Percentiles rank a stretch among this genome's conserved stretches.
These are phyloP conservation scores for Neodiprion lecontei DNA, from an alignment of 1,140 invertebrate genomes.

Conservation along the genomic window DNA sequence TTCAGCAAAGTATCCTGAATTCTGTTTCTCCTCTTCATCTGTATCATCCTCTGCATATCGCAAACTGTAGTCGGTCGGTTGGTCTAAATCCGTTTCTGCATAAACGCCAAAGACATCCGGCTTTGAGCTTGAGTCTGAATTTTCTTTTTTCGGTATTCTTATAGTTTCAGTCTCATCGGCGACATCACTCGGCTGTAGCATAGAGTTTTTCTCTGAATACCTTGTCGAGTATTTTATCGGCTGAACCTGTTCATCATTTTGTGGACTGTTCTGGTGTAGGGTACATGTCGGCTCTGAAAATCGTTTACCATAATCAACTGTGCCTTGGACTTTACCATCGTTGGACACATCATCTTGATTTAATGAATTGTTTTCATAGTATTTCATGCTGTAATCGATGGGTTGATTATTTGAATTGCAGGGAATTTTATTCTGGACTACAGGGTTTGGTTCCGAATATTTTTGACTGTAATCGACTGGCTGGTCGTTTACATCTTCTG, in stretches of 20 bases:
- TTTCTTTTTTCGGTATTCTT: not conserved
- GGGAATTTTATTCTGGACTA: conserved; percentile 23
- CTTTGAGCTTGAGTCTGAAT: conserved; percentile 23
- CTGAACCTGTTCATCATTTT: not conserved
- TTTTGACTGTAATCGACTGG: conserved; percentile 54
- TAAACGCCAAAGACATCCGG: conserved; percentile 62
- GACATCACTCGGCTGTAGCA: not conserved
- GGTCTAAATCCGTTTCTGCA: conserved; percentile 88
- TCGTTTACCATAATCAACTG: not conserved
- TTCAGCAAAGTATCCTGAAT: conserved; percentile 58
- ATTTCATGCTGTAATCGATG: conserved; percentile 8
- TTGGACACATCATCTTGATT: conserved; percentile 22
- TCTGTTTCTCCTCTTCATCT: conserved; percentile 63
- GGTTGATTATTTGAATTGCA: conserved; percentile 26
- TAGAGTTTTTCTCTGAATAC: not conserved
- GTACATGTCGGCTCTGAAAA: not conserved
- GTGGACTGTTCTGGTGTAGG: not conserved
- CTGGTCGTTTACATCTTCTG: conserved; percentile 46
- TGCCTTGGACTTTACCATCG: not conserved
- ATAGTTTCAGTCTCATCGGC: not conserved
- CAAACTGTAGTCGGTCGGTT: conserved; percentile 88
- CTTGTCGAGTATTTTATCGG: not conserved
- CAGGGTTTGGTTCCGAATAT: conserved; percentile 43
- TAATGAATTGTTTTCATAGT: conserved; percentile 40
- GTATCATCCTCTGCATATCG: conserved; percentile 85